Evolutionary conservation across 2,888 invertebrate species (phyloP), one percentile per base, ranked within the genome.

Genomic region (Leptinotarsa peninsularis): DNA sequence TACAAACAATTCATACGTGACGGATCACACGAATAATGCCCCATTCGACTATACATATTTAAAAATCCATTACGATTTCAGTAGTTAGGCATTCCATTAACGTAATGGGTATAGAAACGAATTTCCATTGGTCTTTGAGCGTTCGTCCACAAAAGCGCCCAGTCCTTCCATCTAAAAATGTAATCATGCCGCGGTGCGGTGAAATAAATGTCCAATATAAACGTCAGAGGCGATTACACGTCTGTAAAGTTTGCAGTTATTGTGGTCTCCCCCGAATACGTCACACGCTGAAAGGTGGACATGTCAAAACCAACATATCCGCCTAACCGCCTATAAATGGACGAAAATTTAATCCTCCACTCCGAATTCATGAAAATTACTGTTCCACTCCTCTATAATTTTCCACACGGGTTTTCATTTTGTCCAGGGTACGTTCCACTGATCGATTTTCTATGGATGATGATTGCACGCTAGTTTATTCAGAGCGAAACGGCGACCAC

Each of bases 171-270:
- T 67, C 58, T 58, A 72, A 72, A 72, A 71, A 63, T 33, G 14
- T 49, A 63, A 52, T 71, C 58, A 71, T 60, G 60, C 18, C 54
- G 18, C 60, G 63, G 33, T 63, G 63, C 67, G 76, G 74, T 69
- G 76, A 75, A 80, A 80, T 81, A 82, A 81, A 79, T 79, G 79
- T 80, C 79, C 78, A 79, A 80, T 81, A 82, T 83, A 83, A 83
- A 83, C 81, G 83, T 83, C 83, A 82, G 77, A 74, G 75, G 72
- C 80, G 79, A 83, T 83, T 83, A 82, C 72, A 74, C 71, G 78
- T 75, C 78, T 15, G 72, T n/a, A 71, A 80, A 81, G 80, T 81
- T 82, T 81, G 81, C 76, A 76, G 79, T 76, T 74, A 81, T 83
- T 82, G 80, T 81, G 82, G 76, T 72, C 63, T 49, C 77, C 70